Evolutionary conservation across 1,140 invertebrate species (phyloP).

Genomic region (Drosophila quadrilineata): DNA sequence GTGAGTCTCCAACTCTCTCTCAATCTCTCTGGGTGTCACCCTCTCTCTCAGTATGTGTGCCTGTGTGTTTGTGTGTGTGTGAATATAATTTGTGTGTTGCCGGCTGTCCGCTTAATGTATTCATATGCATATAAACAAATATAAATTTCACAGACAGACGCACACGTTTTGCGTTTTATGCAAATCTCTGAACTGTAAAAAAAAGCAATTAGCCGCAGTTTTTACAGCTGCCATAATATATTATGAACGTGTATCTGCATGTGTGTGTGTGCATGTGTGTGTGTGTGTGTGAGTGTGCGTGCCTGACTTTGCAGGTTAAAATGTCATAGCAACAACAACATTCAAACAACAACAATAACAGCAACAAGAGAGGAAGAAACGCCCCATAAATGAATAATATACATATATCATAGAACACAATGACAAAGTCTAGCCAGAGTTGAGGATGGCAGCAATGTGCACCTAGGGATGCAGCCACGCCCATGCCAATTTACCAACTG

Average conservation of each 20-base stretch:
- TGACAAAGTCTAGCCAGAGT: too few species aligned
- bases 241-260: neutral
- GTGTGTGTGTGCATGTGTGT: neutral
- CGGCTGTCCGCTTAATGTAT: slow-evolving; percentile 50
- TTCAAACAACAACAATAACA: slow-evolving; percentile 5
- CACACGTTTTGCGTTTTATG: slow-evolving; percentile 53
- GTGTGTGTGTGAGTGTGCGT: neutral
- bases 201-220: slow-evolving; percentile 69
- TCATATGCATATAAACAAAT: slow-evolving; percentile 74
- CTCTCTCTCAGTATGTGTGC: neutral
- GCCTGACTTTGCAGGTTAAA: slow-evolving; percentile 19
- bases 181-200: slow-evolving; percentile 56
- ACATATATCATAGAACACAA: too few species aligned
- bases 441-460: neutral
- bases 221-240: slow-evolving; percentile 37
- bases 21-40: neutral
- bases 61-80: slow-evolving; percentile 12
- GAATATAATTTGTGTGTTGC: slow-evolving; percentile 43
- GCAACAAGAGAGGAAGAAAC: neutral
- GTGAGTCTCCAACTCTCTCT: too few species aligned
- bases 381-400: too few species aligned
- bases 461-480: neutral
- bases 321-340: slow-evolving; percentile 17
- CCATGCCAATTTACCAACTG: slow-evolving; percentile 14
- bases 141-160: slow-evolving; percentile 62